A percentile compares a stretch with the other conserved stretches of the same genome.
These are phyloP conservation scores for Heliconius melpomene DNA, from an alignment of 1,140 invertebrate genomes.

Conservation along the genomic window DNA sequence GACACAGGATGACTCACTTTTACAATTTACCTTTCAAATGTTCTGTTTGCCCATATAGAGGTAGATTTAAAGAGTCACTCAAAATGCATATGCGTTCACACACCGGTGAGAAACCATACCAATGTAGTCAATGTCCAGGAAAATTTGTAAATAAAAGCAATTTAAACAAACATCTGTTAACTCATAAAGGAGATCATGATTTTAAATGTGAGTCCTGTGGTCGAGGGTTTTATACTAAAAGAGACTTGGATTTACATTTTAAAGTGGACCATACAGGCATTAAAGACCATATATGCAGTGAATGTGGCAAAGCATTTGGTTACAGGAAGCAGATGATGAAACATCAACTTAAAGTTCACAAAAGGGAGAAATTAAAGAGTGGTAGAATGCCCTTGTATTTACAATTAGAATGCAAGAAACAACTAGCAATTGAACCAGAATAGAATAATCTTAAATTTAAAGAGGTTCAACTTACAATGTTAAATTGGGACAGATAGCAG, in stretches of 20 bases:
- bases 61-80: slow-evolving; percentile 67
- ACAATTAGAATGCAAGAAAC: slow-evolving; percentile 42
- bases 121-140: slow-evolving; percentile 75
- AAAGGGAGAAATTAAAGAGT: slow-evolving; percentile 68
- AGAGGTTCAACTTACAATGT: too few species aligned
- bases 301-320: slow-evolving; percentile 80
- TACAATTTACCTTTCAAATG: slow-evolving; percentile 68
- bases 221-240: slow-evolving; percentile 63
- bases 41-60: slow-evolving; percentile 67
- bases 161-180: slow-evolving; percentile 75
- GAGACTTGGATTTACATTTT: slow-evolving; percentile 61
- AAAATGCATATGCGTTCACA: slow-evolving; percentile 80
- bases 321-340: slow-evolving; percentile 80
- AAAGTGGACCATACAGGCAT: slow-evolving; percentile 79
- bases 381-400: slow-evolving; percentile 68
- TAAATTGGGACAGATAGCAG: too few species aligned
- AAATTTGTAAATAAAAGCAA: slow-evolving; percentile 80
- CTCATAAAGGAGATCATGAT: slow-evolving; percentile 61
- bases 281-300: slow-evolving; percentile 77
- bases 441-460: not conserved
- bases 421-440: slow-evolving; percentile 24
- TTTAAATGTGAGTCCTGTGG: slow-evolving; percentile 68
- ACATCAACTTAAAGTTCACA: slow-evolving; percentile 79
- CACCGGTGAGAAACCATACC: slow-evolving; percentile 79
- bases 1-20: slow-evolving; percentile 67